These are phyloP conservation scores for Tokudaia muenninki DNA, from an alignment of 2,797 vertebrate species.

Conservation along the genomic window DNA sequence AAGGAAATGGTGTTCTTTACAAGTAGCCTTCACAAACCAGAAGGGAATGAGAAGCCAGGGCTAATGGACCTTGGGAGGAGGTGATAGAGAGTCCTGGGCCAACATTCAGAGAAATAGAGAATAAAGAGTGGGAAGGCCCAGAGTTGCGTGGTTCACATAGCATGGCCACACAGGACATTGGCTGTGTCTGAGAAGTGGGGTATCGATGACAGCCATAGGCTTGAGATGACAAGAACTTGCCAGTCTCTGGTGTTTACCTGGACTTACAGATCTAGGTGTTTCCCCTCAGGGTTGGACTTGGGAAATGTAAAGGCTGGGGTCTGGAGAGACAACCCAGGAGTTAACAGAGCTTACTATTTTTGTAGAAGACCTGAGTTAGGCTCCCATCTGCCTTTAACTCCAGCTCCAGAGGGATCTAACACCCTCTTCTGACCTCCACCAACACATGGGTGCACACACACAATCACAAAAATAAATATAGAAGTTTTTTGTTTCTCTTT, in stretches of 20 bases:
- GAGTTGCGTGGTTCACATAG: too few relatives aligned
- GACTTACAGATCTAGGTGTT: not conserved
- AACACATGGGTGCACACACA: not conserved
- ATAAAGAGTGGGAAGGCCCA: not conserved
- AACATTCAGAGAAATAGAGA: not conserved
- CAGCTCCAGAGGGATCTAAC: not conserved
- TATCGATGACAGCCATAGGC: not conserved
- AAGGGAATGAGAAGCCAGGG: not conserved
- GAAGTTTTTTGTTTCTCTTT: too few relatives aligned
- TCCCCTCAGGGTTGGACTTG: not conserved
- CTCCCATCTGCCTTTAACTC: not conserved
- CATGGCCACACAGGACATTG: too few relatives aligned
- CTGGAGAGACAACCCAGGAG: not conserved
- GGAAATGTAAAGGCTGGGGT: not conserved
- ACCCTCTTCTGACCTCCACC: not conserved
- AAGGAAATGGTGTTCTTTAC: too few relatives aligned
- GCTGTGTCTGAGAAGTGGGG: not conserved
- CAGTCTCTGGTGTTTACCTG: not conserved
- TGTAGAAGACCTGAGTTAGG: not conserved
- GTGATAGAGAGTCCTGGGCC: fast-evolving
- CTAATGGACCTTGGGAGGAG: not conserved
- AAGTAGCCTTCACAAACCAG: not conserved
- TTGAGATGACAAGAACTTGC: fast-evolving
- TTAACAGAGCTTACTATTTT: not conserved
- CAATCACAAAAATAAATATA: not conserved